A percentile compares a stretch with the other conserved stretches of the same genome.
phyloP scores from a whole-genome alignment of 2,113 vertebrate genomes.

The Syrrhaptes paradoxus region DNA sequence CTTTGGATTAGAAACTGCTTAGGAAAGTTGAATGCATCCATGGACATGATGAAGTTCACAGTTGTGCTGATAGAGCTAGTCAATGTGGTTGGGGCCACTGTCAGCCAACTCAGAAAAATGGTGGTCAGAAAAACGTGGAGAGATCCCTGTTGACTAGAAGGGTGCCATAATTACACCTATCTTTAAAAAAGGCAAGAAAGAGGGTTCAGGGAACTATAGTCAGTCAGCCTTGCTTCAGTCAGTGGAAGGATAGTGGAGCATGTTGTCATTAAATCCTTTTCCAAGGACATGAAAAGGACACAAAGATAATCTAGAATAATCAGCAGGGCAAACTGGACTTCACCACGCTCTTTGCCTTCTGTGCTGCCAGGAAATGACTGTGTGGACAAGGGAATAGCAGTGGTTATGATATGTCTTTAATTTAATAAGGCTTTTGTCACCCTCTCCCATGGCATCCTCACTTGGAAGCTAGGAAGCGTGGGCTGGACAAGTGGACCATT shows the following conservation, averaged over 20 bases:
- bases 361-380: neutral
- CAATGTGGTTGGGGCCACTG: neutral
- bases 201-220: neutral
- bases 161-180: neutral
- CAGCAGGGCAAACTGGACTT: neutral
- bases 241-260: neutral
- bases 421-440: neutral
- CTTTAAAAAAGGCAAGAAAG: neutral
- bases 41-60: neutral
- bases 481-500: neutral
- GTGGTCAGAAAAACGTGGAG: neutral
- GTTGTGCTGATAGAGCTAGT: neutral
- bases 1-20: neutral
- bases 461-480: neutral
- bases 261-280: neutral
- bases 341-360: neutral
- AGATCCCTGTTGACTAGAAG: neutral
- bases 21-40: neutral
- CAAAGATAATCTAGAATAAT: neutral
- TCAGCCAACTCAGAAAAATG: neutral
- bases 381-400: neutral
- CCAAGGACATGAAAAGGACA: neutral
- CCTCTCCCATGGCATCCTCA: neutral
- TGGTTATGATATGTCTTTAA: neutral
- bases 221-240: neutral